Evolutionary conservation across 2,888 invertebrate species (phyloP).

Genomic region (Caenorhabditis sp.): DNA sequence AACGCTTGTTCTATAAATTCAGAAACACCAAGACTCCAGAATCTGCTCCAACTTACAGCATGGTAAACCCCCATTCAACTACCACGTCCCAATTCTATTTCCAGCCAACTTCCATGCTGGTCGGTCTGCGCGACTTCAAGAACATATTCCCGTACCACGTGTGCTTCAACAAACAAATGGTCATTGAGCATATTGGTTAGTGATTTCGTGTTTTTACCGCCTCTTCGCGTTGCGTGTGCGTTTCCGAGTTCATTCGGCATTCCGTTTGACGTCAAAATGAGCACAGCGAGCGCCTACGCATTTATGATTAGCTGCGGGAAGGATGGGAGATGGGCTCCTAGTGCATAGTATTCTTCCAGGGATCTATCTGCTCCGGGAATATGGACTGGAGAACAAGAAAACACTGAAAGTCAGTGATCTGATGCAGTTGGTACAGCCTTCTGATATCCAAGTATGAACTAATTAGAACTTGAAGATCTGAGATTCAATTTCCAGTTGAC

Average conservation of each 20-base stretch:
- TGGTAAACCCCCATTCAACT: conserved; percentile 6
- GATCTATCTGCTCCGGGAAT: conserved; percentile 75
- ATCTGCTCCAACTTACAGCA: conserved; percentile 3
- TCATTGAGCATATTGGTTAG: conserved; percentile 79
- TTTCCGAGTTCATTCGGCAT: conserved; percentile 21
- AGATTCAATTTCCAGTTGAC: conserved; percentile 68
- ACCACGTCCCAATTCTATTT: neutral
- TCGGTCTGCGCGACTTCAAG: conserved; percentile 69
- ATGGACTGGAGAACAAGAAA: conserved; percentile 76
- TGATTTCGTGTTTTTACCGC: conserved; percentile 16
- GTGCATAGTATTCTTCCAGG: conserved; percentile 48
- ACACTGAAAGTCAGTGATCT: conserved; percentile 77
- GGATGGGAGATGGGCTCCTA: neutral
- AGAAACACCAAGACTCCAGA: conserved; percentile 45
- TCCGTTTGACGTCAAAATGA: conserved; percentile 47
- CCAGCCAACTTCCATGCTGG: conserved; percentile 45
- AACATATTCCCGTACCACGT: conserved; percentile 80
- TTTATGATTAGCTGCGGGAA: conserved; percentile 24
- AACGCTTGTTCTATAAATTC: conserved; percentile 70
- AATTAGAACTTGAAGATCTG: neutral
- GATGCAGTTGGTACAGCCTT: conserved; percentile 78
- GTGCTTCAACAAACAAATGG: conserved; percentile 80
- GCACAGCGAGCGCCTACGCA: conserved; percentile 3
- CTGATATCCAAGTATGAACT: conserved; percentile 74
- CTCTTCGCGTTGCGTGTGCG: neutral